These are phyloP conservation scores for Phocoena phocoena DNA, from an alignment of 2,113 vertebrate genomes.

Conservation along the genomic window DNA sequence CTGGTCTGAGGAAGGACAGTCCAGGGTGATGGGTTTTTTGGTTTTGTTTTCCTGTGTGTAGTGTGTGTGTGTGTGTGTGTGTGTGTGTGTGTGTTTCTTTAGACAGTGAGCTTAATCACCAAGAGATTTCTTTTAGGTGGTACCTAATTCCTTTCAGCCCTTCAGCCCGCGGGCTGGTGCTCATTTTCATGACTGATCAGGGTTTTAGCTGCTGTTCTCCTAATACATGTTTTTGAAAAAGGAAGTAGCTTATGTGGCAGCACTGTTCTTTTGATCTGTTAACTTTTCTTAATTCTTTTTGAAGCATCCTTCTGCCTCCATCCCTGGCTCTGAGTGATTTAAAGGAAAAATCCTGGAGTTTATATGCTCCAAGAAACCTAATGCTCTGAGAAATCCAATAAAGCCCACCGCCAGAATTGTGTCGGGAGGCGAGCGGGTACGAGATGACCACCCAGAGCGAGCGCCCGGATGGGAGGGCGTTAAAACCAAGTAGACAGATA, in stretches of 20 bases:
- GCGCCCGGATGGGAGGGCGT: fast-evolving
- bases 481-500: neutral
- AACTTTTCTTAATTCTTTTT: constrained; percentile 63
- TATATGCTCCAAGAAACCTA: constrained; percentile 53
- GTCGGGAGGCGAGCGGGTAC: neutral
- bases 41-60: neutral
- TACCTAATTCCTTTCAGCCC: neutral
- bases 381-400: constrained; percentile 53
- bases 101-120: neutral
- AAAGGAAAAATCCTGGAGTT: constrained; percentile 48
- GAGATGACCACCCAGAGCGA: constrained; percentile 55
- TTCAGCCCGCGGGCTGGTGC: neutral
- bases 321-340: constrained; percentile 44
- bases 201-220: neutral
- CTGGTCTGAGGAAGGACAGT: neutral
- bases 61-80: neutral
- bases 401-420: neutral
- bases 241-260: constrained; percentile 17
- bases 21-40: neutral
- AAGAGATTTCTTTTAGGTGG: neutral
- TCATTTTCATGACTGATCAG: constrained; percentile 33
- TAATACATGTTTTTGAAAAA: constrained; percentile 34
- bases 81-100: neutral
- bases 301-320: constrained; percentile 59
- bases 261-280: constrained; percentile 64